Percentiles rank a stretch among this genome's conserved stretches.
Evolutionary conservation across 2,113 vertebrate species (phyloP).

Genomic region (Lophochroa leadbeateri): DNA sequence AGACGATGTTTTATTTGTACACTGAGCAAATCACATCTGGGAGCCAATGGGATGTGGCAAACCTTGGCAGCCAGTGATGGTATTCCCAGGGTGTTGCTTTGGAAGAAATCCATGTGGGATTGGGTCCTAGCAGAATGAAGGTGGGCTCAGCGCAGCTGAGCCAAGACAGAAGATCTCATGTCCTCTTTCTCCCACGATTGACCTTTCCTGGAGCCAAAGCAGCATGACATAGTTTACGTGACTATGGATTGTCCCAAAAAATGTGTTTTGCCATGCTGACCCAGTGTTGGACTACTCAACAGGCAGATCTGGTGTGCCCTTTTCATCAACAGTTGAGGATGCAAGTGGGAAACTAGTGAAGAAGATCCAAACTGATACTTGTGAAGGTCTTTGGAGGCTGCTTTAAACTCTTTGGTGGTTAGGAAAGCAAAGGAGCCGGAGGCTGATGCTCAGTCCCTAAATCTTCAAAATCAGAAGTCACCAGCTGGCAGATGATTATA

Average conservation of each 20-base stretch:
- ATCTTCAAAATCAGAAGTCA: background rate
- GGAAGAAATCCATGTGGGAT: background rate
- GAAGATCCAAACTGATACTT: background rate
- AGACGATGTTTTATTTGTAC: background rate
- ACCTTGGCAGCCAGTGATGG: background rate
- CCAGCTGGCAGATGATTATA: background rate
- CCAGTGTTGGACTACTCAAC: background rate
- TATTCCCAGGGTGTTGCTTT: background rate
- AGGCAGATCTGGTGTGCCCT: background rate
- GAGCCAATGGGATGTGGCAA: background rate
- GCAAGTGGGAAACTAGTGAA: background rate
- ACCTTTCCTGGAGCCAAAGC: background rate
- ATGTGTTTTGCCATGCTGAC: background rate
- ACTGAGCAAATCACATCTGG: fast-evolving
- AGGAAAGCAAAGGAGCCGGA: background rate
- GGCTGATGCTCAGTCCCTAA: background rate
- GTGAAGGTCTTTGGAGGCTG: background rate
- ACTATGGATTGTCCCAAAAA: background rate
- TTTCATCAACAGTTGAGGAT: background rate
- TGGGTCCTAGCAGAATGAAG: background rate
- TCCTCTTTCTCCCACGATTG: background rate
- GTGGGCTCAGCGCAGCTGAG: background rate
- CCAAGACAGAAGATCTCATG: background rate
- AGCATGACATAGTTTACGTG: fast-evolving
- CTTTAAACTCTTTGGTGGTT: background rate